These are phyloP conservation scores for Tarsius wallacei DNA, from an alignment of 2,797 vertebrate species.

Conservation along the genomic window DNA sequence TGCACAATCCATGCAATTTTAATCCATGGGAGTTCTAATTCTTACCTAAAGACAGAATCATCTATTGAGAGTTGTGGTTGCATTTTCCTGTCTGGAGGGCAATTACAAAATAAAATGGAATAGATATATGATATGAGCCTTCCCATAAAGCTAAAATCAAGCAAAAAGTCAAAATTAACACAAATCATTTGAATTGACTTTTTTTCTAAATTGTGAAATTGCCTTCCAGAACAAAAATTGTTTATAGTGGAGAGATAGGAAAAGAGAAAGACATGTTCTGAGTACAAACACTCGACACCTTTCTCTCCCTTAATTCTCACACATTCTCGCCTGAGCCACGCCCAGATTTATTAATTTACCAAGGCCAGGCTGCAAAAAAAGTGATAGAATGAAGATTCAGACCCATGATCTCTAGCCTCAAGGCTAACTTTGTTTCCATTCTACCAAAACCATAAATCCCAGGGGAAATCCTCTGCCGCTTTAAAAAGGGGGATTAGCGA, in stretches of 20 bases:
- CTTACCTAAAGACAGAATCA: not conserved
- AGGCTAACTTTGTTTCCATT: not conserved
- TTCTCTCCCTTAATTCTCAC: not conserved
- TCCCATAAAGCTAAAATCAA: slow-evolving; percentile 1
- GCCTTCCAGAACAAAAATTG: not conserved
- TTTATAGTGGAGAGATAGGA: not conserved
- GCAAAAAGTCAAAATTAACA: slow-evolving; percentile 22
- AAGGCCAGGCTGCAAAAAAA: too few species aligned
- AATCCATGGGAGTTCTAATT: not conserved
- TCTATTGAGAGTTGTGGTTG: not conserved
- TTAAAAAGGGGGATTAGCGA: too few species aligned
- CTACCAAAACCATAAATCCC: not conserved
- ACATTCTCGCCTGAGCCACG: not conserved
- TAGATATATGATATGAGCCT: not conserved
- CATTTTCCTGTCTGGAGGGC: not conserved
- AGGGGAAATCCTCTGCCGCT: not conserved
- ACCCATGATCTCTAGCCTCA: not conserved
- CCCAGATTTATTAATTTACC: not conserved
- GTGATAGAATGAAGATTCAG: not conserved
- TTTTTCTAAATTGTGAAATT: not conserved
- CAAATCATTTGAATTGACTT: not conserved
- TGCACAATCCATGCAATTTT: not conserved
- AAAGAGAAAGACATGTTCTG: not conserved
- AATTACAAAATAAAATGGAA: slow-evolving; percentile 22
- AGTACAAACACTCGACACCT: too few species aligned